Evolutionary conservation across 2,113 vertebrate species (phyloP).

Genomic region (Callionymus lyra): DNA sequence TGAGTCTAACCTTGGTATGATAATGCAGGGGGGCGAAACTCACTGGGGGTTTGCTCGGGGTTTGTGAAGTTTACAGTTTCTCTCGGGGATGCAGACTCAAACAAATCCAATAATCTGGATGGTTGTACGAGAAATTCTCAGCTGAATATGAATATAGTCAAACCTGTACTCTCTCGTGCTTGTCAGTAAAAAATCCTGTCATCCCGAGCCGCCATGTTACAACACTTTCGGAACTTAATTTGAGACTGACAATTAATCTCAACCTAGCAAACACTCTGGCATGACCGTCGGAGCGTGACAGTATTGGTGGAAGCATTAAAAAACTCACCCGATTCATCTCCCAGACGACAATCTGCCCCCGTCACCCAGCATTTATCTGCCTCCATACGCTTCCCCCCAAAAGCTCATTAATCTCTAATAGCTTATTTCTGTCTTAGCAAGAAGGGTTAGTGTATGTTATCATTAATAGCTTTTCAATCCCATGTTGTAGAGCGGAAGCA

Average conservation of each 20-base stretch:
- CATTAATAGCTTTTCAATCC: slow-evolving; percentile 54
- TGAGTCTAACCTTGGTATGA: slow-evolving; percentile 15
- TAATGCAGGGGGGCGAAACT: slow-evolving; percentile 2
- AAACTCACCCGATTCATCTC: slow-evolving; percentile 21
- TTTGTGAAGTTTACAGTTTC: slow-evolving; percentile 1
- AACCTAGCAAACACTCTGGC: slow-evolving; percentile 35
- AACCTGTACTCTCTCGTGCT: no score
- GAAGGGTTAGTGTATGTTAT: slow-evolving; percentile 43
- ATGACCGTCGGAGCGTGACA: slow-evolving; percentile 32
- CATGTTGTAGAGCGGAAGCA: slow-evolving; percentile 12
- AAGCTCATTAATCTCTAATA: slow-evolving; percentile 59
- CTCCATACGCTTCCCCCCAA: slow-evolving; percentile 26
- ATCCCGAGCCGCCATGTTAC: slow-evolving; percentile 10
- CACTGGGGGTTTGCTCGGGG: slow-evolving; percentile 8
- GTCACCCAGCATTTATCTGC: slow-evolving; percentile 42
- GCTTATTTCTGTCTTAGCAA: slow-evolving; percentile 44
- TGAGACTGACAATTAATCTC: slow-evolving; percentile 62
- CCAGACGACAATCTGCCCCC: slow-evolving; percentile 32
- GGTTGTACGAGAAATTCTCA: no score
- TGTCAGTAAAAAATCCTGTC: slow-evolving; percentile 1
- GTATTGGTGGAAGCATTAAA: slow-evolving; percentile 25
- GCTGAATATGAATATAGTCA: no score
- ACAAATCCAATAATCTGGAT: no score
- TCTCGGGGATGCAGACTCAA: no score
- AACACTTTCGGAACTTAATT: slow-evolving; percentile 34